These are phyloP conservation scores for Barnardius zonarius DNA, from an alignment of 2,113 vertebrate genomes.

Conservation along the genomic window DNA sequence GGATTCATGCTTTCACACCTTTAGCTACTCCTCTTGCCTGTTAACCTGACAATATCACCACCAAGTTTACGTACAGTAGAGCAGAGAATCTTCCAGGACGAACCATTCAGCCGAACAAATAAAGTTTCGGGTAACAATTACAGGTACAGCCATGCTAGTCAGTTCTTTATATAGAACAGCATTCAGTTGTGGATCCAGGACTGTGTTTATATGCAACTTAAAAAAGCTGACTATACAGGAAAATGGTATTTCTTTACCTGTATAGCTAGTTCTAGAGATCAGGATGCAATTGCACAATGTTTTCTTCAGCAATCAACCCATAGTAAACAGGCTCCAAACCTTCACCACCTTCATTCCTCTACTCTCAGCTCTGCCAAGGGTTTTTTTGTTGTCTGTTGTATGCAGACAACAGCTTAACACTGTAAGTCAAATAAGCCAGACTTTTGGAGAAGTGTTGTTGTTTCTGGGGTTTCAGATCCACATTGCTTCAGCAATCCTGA, in stretches of 20 bases:
- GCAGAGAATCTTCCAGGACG: not conserved
- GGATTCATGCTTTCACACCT: not conserved
- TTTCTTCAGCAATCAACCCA: not conserved
- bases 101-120: not conserved
- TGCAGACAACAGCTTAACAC: not conserved
- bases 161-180: not conserved
- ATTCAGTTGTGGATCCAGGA: not conserved
- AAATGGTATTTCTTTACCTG: not conserved
- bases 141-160: not conserved
- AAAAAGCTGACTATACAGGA: not conserved
- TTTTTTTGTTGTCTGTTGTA: not conserved
- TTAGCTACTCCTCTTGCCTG: not conserved
- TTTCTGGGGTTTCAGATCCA: not conserved
- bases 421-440: not conserved
- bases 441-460: not conserved
- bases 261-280: not conserved
- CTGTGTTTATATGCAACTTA: not conserved
- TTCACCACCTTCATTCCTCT: not conserved
- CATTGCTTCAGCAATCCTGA: not conserved
- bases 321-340: not conserved
- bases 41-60: not conserved
- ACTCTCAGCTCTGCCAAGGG: not conserved
- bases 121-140: not conserved
- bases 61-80: not conserved
- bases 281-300: not conserved